Conservation (phyloP, 1,140 invertebrate species). For the Drosophila nasuta region DNA sequence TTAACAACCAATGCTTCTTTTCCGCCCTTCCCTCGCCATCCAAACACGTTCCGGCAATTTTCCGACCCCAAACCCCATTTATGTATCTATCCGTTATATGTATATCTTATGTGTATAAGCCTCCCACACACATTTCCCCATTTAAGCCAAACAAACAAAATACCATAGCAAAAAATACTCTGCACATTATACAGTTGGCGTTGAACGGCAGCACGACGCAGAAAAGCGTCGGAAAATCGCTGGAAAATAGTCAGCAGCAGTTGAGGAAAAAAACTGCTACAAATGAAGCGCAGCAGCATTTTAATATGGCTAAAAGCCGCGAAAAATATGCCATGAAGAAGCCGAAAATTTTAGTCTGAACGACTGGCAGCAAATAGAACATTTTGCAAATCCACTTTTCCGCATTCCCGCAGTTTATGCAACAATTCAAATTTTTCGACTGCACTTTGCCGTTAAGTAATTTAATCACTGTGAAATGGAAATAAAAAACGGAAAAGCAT, state of each 20-base stretch:
- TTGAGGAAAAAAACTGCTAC: constrained; percentile 37
- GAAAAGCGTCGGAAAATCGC: constrained; percentile 21
- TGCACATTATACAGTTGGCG: constrained; percentile 26
- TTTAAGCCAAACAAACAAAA: constrained; percentile 8
- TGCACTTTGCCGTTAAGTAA: constrained; percentile 42
- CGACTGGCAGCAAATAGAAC: constrained; percentile 12
- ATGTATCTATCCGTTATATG: constrained; percentile 9
- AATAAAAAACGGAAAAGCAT: not conserved
- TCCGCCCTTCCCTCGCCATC: not conserved
- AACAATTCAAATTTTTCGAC: constrained; percentile 34
- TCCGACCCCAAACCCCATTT: not conserved
- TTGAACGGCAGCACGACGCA: constrained; percentile 4
- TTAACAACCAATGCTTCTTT: not conserved
- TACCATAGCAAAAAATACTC: constrained; percentile 4
- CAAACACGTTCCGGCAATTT: not conserved
- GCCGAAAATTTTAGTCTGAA: constrained; percentile 10
- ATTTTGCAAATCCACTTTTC: constrained; percentile 30
- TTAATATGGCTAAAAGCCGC: constrained; percentile 87
- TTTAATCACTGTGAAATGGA: constrained; percentile 34
- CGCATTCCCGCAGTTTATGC: constrained; percentile 35
- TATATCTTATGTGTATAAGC: constrained; percentile 14
- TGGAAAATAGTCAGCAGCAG: constrained; percentile 10
- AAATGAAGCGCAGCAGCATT: constrained; percentile 58
- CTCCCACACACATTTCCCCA: constrained; percentile 2
- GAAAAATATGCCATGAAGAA: constrained; percentile 45